Evolutionary conservation across 2,888 invertebrate genomes (phyloP).

Genomic region (Halocaridina rubra): DNA sequence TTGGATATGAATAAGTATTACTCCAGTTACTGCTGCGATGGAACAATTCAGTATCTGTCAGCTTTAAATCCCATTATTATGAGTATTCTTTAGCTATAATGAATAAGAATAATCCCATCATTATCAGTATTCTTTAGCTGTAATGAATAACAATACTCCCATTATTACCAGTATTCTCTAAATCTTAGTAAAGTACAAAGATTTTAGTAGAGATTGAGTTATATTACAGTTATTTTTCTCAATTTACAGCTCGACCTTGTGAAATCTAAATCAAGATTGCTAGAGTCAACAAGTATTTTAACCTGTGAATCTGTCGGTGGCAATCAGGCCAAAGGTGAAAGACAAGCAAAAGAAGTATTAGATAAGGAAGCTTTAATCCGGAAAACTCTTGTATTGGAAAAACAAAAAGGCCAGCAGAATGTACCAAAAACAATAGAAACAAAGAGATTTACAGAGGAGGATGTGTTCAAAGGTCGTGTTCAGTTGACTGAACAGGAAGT

Average conservation of each 20-base stretch:
- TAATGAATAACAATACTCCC: too few relatives aligned
- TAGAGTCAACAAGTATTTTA: conserved; percentile 78
- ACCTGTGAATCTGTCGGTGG: conserved; percentile 72
- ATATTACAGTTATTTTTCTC: too few relatives aligned
- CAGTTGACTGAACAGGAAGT: conserved; percentile 52
- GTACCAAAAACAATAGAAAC: not conserved
- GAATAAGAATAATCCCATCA: too few relatives aligned
- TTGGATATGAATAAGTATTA: too few relatives aligned
- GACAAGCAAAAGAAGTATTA: not conserved
- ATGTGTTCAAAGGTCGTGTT: conserved; percentile 34
- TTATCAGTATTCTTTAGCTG: too few relatives aligned
- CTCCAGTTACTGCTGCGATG: too few relatives aligned
- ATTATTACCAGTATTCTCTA: too few relatives aligned
- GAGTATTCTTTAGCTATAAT: too few relatives aligned
- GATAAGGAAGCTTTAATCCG: conserved; percentile 3
- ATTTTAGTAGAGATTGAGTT: too few relatives aligned
- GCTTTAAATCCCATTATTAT: too few relatives aligned
- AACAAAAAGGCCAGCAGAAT: not conserved
- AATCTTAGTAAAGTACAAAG: too few relatives aligned
- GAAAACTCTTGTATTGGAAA: not conserved
- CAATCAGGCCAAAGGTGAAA: not conserved
- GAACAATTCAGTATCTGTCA: too few relatives aligned
- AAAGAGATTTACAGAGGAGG: conserved; percentile 10
- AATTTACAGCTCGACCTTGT: conserved; percentile 76
- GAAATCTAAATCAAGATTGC: conserved; percentile 79